Evolutionary conservation across 2,113 vertebrate species (phyloP), one percentile per base, ranked within the genome.

Genomic region (Peromyscus leucopus): DNA sequence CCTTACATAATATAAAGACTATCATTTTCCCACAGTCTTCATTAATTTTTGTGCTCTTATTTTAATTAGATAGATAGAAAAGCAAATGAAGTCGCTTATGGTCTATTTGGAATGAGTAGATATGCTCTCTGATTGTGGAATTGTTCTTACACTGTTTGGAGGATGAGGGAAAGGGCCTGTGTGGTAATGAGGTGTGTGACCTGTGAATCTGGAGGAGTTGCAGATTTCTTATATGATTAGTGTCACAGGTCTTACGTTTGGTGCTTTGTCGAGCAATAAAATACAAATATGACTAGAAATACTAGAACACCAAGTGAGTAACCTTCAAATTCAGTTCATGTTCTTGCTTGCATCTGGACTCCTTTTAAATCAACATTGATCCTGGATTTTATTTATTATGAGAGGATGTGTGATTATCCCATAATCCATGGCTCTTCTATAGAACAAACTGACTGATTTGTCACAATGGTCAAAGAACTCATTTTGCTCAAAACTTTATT

Each of bases 351-450:
- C 93, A 92, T 93, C 92, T 12, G 94, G 75, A 87, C 69, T 90
- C 19, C 65, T 92, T 94, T 91, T 10, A 91, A 96, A 98, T 95
- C 94, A 96, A 48, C 95, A 95, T 94, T 96, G 94, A 97, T 92
- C 92, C 75, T 96, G 59, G 95, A 83, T 94, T 95, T 96, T 94
- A 92, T 96, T 97, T 97, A 96, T 97, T 94, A 80, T 84, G 91
- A 97, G 87, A 93, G 76, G 72, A 90, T 96, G 36, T 94, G 22
- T 93, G 72, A 84, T 97, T 94, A 96, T 80, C 89, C 67, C 90
- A 87, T 96, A 96, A 96, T 93, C 93, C 76, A 90, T 92, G 71
- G 55, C 59, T 93, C 28, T 82, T 92, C 33, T 90, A 39, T 55
- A 93, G 79, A 15, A 76, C 63, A 92, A 78, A 95, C 90, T 90